Evolutionary conservation across 2,113 vertebrate genomes (phyloP).

Genomic region (Myotis brandtii): DNA sequence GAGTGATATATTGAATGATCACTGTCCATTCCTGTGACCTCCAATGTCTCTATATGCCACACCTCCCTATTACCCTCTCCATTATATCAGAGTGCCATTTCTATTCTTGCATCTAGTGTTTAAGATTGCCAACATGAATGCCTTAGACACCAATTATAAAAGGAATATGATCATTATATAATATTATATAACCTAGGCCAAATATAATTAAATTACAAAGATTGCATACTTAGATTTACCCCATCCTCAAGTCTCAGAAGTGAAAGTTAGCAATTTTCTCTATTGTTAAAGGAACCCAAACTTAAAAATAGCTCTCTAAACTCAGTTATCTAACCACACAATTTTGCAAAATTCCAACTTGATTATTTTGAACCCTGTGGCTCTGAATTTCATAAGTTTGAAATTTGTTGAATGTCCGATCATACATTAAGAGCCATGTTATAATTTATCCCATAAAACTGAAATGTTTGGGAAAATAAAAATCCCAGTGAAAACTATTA

Average conservation of each 20-base stretch:
- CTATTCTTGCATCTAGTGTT: neutral
- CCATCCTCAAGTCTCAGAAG: neutral
- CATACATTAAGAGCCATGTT: neutral
- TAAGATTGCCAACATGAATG: neutral
- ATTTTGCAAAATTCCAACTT: neutral
- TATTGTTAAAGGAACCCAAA: neutral
- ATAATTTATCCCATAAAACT: neutral
- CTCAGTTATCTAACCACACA: neutral
- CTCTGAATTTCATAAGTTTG: neutral
- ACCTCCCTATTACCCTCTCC: neutral
- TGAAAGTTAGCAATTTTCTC: neutral
- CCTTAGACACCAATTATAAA: neutral
- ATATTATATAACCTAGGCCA: neutral
- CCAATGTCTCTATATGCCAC: neutral
- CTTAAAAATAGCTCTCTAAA: neutral
- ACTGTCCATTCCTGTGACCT: neutral
- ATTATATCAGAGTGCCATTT: neutral
- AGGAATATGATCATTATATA: neutral
- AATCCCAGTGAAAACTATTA: neutral
- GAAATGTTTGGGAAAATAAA: neutral
- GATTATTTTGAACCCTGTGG: neutral
- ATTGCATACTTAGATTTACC: neutral
- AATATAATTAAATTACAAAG: neutral
- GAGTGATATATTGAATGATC: neutral
- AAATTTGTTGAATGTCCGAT: neutral